These are phyloP conservation scores for Rhopalosiphum maidis DNA, from an alignment of 1,140 invertebrate genomes.

Conservation along the genomic window DNA sequence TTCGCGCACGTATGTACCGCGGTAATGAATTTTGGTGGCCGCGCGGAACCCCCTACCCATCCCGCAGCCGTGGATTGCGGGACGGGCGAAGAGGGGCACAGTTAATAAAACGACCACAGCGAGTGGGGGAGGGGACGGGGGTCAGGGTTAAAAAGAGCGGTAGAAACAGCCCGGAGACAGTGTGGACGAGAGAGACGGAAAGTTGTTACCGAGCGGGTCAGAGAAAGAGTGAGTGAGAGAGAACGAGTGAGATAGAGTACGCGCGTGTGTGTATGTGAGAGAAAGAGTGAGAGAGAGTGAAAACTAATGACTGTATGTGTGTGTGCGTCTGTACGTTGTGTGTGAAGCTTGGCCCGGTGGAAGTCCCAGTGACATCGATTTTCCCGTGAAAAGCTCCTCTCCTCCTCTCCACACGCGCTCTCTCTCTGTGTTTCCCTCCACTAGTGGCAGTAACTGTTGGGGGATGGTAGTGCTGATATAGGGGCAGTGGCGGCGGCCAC, in stretches of 20 bases:
- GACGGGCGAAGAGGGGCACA: background rate
- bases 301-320: conserved; percentile 6
- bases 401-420: background rate
- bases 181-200: background rate
- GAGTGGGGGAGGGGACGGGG: background rate
- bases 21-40: conserved; percentile 3
- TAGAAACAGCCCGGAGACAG: background rate
- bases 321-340: background rate
- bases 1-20: background rate
- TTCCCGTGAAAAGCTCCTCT: conserved; percentile 37
- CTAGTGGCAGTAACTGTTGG: background rate
- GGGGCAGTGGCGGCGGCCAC: background rate
- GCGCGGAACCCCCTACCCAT: no score
- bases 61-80: background rate
- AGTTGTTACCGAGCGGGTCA: no score
- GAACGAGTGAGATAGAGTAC: background rate
- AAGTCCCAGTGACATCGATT: conserved; percentile 49
- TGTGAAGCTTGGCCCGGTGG: background rate
- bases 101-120: background rate
- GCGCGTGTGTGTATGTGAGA: background rate
- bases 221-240: background rate
- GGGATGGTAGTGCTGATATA: no score
- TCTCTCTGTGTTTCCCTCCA: background rate
- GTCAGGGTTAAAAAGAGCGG: background rate
- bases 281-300: background rate